Conservation (phyloP, 2,888 invertebrate genomes). For the Colostygia pectinataria region DNA sequence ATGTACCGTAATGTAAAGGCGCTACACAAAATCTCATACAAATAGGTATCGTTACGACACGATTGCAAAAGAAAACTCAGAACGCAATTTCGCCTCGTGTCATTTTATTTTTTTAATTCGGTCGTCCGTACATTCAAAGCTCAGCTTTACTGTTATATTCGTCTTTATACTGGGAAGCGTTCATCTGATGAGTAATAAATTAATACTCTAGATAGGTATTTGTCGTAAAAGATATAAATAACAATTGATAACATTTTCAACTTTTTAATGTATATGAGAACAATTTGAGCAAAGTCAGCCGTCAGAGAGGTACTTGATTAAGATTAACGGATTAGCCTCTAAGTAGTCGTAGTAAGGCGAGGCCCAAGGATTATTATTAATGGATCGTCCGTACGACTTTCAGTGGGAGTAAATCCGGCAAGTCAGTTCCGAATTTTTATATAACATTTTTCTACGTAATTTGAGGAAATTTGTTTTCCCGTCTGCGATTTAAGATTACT, state of each 20-base stretch:
- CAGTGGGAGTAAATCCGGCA: constrained; percentile 18
- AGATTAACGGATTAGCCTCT: constrained; percentile 54
- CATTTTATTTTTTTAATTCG: no score
- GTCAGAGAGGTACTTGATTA: constrained; percentile 54
- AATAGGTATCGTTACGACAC: no score
- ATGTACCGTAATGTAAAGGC: no score
- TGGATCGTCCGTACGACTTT: constrained; percentile 49
- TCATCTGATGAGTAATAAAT: no score
- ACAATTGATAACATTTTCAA: constrained; percentile 11
- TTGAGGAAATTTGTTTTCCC: constrained; percentile 11
- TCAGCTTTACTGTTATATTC: no score
- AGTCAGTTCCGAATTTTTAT: constrained; percentile 12
- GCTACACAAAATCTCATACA: no score
- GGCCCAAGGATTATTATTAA: constrained; percentile 50
- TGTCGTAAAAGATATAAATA: neutral
- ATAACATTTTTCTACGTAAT: constrained; percentile 6
- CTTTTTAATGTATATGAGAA: constrained; percentile 29
- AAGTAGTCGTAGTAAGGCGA: constrained; percentile 47
- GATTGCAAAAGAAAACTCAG: no score
- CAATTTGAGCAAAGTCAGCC: constrained; percentile 42
- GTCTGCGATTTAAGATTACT: constrained; percentile 1
- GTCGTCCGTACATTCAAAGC: no score
- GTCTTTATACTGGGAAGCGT: no score
- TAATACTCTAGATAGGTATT: no score
- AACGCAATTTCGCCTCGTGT: no score